Evolutionary conservation across 1,140 invertebrate genomes (phyloP).

Genomic region (Cardiocondyla obscurior): DNA sequence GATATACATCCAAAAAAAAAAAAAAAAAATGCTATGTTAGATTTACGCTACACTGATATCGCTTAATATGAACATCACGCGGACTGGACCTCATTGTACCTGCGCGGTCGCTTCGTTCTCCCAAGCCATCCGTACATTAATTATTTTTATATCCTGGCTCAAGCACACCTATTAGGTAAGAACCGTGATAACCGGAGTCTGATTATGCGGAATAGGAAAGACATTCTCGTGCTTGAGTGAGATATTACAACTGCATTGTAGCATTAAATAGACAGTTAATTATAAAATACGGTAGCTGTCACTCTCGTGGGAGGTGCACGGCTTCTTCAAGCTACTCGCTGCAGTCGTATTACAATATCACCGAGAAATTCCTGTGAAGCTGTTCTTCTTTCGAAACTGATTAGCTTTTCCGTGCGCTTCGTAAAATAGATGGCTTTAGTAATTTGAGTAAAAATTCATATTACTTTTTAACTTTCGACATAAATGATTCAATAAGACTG

Average conservation of each 20-base stretch:
- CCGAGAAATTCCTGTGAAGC: background rate
- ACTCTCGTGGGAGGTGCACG: constrained; percentile 60
- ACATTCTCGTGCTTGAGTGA: constrained; percentile 71
- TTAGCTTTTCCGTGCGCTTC: background rate
- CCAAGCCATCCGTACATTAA: too few relatives aligned
- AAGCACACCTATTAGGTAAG: constrained; percentile 75
- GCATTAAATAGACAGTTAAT: constrained; percentile 52
- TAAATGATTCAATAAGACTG: background rate
- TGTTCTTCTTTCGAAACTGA: too few relatives aligned
- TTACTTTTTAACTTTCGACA: background rate
- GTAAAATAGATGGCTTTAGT: background rate
- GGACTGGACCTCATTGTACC: constrained; percentile 75
- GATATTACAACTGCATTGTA: constrained; percentile 54
- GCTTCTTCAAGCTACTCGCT: background rate
- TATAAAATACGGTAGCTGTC: constrained; percentile 65
- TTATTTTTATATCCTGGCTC: constrained; percentile 59
- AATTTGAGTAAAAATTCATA: background rate
- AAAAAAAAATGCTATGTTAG: constrained; percentile 76
- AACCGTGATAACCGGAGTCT: constrained; percentile 75
- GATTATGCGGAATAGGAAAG: constrained; percentile 78
- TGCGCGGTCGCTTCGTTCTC: constrained; percentile 67
- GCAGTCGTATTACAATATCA: background rate
- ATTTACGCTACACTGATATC: constrained; percentile 80
- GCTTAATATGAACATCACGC: constrained; percentile 75
- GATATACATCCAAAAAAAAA: constrained; percentile 74